Evolutionary conservation across 1,140 invertebrate species (phyloP).

Genomic region (Papilio helenus): DNA sequence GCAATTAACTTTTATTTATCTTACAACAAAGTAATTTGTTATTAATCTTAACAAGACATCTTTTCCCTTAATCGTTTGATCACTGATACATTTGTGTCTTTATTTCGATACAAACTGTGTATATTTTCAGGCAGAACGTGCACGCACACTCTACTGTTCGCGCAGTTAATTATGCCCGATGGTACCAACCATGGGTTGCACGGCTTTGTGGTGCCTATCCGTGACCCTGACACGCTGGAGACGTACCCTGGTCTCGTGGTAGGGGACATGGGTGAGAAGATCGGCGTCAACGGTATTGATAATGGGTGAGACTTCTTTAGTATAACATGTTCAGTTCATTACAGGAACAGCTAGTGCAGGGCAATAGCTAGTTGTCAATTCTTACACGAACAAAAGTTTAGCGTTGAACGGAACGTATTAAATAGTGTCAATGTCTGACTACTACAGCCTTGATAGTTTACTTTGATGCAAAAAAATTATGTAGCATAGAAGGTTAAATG

Average conservation of each 20-base stretch:
- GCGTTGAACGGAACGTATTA: too few relatives aligned
- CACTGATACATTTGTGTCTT: background rate
- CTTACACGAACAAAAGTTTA: too few relatives aligned
- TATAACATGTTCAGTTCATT: background rate
- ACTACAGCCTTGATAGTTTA: background rate
- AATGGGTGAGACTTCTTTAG: slow-evolving; percentile 85
- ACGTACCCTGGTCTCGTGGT: slow-evolving; percentile 90
- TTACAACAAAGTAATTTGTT: too few relatives aligned
- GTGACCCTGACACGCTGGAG: slow-evolving; percentile 88
- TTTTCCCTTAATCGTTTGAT: too few relatives aligned
- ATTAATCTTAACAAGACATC: too few relatives aligned
- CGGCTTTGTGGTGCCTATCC: slow-evolving; percentile 91
- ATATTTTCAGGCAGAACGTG: slow-evolving; percentile 89
- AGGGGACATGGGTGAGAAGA: slow-evolving; percentile 93
- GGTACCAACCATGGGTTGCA: slow-evolving; percentile 92
- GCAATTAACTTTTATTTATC: too few relatives aligned
- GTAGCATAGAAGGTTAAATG: too few relatives aligned
- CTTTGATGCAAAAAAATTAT: background rate
- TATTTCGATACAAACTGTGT: too few relatives aligned
- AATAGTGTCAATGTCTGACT: too few relatives aligned
- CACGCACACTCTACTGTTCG: slow-evolving; percentile 94
- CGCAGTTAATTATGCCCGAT: slow-evolving; percentile 91
- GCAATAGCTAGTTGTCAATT: too few relatives aligned
- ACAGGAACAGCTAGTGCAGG: too few relatives aligned
- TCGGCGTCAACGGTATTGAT: slow-evolving; percentile 92